These are phyloP conservation scores for Drosophila kepulauana DNA, from an alignment of 1,140 invertebrate genomes.

Conservation along the genomic window DNA sequence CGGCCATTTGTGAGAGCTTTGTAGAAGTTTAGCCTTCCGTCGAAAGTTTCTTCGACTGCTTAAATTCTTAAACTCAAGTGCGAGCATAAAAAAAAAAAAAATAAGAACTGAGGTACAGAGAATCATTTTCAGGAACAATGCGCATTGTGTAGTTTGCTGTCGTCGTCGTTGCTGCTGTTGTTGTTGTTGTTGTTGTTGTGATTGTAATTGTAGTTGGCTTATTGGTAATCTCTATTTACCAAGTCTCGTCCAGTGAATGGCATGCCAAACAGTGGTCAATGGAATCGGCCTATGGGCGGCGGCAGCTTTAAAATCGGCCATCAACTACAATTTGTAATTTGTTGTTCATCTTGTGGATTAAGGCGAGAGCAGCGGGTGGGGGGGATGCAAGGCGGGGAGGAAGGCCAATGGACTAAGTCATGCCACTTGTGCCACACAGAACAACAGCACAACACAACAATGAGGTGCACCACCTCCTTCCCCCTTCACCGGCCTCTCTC, in stretches of 20 bases:
- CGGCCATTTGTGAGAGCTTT: conserved; percentile 1
- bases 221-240: conserved; percentile 72
- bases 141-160: conserved; percentile 54
- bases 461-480: conserved; percentile 25
- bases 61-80: conserved; percentile 30
- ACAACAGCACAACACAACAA: conserved; percentile 60
- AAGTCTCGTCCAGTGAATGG: conserved; percentile 41
- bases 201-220: conserved; percentile 66
- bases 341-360: conserved; percentile 61
- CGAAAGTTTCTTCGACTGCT: conserved; percentile 12
- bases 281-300: conserved; percentile 39
- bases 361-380: neutral
- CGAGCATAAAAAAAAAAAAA: neutral
- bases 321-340: conserved; percentile 80
- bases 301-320: conserved; percentile 73
- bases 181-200: conserved; percentile 34
- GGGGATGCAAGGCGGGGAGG: neutral
- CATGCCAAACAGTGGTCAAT: conserved; percentile 47
- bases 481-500: neutral
- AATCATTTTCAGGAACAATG: conserved; percentile 70
- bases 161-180: conserved; percentile 25
- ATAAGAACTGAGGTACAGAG: conserved; percentile 29
- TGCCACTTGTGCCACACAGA: conserved; percentile 32
- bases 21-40: neutral
- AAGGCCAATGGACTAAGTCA: conserved; percentile 9